Conservation (phyloP, 1,140 invertebrate species). For the Sminthurides bifidus region DNA sequence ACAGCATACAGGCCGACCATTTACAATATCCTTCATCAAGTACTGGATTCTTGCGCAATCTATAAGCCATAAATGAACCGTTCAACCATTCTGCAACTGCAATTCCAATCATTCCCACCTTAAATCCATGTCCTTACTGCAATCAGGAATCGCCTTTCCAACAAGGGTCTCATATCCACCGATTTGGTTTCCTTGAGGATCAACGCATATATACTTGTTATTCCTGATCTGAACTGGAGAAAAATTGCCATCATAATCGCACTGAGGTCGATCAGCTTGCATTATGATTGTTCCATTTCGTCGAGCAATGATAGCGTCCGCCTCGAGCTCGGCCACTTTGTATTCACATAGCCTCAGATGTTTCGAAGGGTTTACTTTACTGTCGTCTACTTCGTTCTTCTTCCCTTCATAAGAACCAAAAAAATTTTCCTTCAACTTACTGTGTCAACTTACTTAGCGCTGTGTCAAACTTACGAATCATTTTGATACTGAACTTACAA, state of each 20-base stretch:
- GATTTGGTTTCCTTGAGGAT: conserved; percentile 15
- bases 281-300: neutral
- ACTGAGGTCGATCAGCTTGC: conserved; percentile 14
- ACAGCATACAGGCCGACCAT: conserved; percentile 22
- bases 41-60: conserved; percentile 20
- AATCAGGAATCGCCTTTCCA: no score
- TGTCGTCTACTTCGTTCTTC: neutral
- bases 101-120: conserved; percentile 12
- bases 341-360: conserved; percentile 19
- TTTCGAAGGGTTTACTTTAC: neutral
- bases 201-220: conserved; percentile 14
- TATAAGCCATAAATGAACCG: conserved; percentile 1
- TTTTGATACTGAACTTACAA: no score
- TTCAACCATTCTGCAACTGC: conserved; percentile 6
- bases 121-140: conserved; percentile 7
- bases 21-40: conserved; percentile 15
- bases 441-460: neutral
- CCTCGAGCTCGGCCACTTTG: conserved; percentile 10
- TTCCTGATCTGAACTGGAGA: conserved; percentile 5
- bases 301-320: no score
- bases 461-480: no score
- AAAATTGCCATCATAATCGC: conserved; percentile 10
- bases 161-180: conserved; percentile 22
- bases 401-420: neutral
- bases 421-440: neutral